Conservation (phyloP, 2,113 vertebrate species). For the Grus americana region DNA sequence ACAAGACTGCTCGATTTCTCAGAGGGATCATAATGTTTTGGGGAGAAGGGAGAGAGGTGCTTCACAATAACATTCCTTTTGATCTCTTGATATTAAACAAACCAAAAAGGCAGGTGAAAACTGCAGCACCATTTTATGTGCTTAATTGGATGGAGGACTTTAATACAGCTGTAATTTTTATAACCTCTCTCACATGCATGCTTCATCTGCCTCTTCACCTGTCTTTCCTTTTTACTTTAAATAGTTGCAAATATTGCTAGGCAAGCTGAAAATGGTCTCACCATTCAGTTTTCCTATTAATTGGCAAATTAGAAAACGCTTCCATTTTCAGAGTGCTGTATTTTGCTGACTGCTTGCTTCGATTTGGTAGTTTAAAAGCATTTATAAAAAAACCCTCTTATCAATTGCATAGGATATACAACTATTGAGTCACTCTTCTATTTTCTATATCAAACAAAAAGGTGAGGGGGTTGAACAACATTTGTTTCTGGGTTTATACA, state of each 20-base stretch:
- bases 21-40: background rate
- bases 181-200: background rate
- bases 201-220: background rate
- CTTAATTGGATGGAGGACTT: background rate
- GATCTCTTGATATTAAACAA: background rate
- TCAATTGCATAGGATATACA: background rate
- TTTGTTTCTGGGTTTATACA: background rate
- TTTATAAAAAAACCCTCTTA: background rate
- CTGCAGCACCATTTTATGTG: background rate
- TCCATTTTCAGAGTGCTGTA: background rate
- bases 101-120: background rate
- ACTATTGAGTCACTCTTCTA: background rate
- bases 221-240: background rate
- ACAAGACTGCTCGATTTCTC: background rate
- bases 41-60: background rate
- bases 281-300: background rate
- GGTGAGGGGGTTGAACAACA: background rate
- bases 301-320: background rate
- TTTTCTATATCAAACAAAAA: background rate
- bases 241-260: background rate
- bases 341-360: constrained; percentile 9
- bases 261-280: background rate
- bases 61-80: background rate
- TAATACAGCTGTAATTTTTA: background rate
- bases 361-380: constrained; percentile 21